Conservation (phyloP, 2,888 invertebrate genomes). For the Hypena proboscidalis region DNA sequence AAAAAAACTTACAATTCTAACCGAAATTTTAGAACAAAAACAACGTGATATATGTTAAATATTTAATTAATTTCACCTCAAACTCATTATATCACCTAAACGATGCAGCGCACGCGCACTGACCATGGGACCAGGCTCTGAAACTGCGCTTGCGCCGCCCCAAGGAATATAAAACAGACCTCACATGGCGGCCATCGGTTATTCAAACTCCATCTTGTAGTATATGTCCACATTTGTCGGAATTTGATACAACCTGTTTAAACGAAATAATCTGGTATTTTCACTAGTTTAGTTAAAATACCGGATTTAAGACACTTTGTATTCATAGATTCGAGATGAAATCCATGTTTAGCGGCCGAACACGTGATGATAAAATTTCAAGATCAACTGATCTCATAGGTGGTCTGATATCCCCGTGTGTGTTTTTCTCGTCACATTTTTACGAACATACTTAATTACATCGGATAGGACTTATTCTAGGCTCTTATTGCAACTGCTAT, state of each 20-base stretch:
- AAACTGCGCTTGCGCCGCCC: conserved; percentile 24
- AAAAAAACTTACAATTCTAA: neutral
- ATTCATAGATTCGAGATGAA: neutral
- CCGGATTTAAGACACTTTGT: neutral
- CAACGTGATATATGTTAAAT: conserved; percentile 20
- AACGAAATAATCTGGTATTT: conserved; percentile 18
- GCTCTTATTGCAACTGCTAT: too few species aligned
- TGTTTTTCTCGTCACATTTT: too few species aligned
- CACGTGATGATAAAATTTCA: too few species aligned
- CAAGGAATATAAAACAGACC: conserved; percentile 44
- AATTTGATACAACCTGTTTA: conserved; percentile 33
- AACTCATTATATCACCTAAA: conserved; percentile 18
- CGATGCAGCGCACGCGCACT: conserved; percentile 36
- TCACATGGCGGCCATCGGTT: conserved; percentile 30
- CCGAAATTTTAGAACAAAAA: conserved; percentile 22
- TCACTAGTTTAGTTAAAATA: neutral
- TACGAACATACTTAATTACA: too few species aligned
- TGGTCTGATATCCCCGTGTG: too few species aligned
- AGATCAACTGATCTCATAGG: too few species aligned
- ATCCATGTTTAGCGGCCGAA: too few species aligned
- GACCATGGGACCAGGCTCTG: conserved; percentile 32
- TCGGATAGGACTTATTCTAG: too few species aligned
- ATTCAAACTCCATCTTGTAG: conserved; percentile 15
- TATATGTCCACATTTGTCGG: conserved; percentile 10
- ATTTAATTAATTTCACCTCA: conserved; percentile 30